Evolutionary conservation across 2,113 vertebrate species (phyloP), one percentile per base, ranked within the genome.

Genomic region (Cathartes aura): DNA sequence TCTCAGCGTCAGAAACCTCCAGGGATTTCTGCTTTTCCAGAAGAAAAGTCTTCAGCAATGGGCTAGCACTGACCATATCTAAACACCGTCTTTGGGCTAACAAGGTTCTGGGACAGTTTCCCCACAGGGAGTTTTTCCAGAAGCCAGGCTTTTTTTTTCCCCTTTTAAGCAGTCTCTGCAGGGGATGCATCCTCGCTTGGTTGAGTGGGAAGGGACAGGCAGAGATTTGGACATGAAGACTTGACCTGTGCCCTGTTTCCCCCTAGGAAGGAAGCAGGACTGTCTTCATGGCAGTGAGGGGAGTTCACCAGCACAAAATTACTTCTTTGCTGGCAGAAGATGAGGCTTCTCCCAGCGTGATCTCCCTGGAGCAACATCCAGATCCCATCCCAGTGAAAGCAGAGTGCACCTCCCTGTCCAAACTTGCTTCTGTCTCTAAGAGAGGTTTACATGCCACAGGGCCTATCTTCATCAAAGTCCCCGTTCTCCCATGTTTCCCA

Each of bases 301-400:
- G 9, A 47, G 64, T 40, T 88, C 34, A 38, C 34, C 23, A 80
- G 34, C 40, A 47, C 42, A 29, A 55, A 80, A 40, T 53, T 0
- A 47, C 48, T 34, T 56, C 32, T 27, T 14, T 36, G 45, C 27
- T 43, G 29, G 47, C 3, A 3, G 45, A 78, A 70, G 18, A 70
- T 38, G 32, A 71, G 22, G 8, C 23, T 79, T 62, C 18, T 45
- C 47, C 9, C 47, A 45, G 0, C 0, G 1, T 34, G 9, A 34
- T 70, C 22, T 79, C 5, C 18, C 34, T 70, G 47, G 27, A 79
- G 34, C 34, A 45, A 71, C 34, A 55, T 12, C 27, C 36, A 52
- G 36, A 43, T 52, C 21, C 8, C 32, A 87, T 24, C 32, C 8
- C n/a, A 68, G 30, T 30, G 47, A 76, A 78, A 68, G 36, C 26